Conservation (phyloP, 2,113 vertebrate species). For the Catagonus wagneri region DNA sequence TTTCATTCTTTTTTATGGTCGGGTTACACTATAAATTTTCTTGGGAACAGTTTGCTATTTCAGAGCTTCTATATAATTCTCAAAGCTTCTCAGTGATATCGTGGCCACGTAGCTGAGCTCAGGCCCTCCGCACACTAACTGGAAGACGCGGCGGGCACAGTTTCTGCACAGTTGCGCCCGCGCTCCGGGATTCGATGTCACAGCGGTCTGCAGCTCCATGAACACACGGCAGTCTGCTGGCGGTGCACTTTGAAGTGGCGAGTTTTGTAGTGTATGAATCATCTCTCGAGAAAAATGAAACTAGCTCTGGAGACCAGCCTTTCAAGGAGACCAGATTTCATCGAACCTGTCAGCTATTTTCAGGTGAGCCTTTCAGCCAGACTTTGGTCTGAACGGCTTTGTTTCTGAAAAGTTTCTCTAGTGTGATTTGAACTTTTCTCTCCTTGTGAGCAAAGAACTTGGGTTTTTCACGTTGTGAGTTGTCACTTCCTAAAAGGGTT, state of each 20-base stretch:
- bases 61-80: not conserved
- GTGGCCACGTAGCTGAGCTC: not conserved
- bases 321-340: not conserved
- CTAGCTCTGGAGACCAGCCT: not conserved
- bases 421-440: not conserved
- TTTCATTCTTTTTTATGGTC: not conserved
- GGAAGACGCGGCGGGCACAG: not conserved
- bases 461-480: not conserved
- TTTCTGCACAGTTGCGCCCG: too few relatives aligned
- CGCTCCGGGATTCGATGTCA: too few relatives aligned
- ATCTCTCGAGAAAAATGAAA: not conserved
- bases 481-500: fast-evolving
- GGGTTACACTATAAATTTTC: not conserved
- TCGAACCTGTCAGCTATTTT: too few relatives aligned
- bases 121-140: not conserved
- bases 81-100: not conserved
- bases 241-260: not conserved
- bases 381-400: not conserved
- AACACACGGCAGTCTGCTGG: not conserved
- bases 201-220: not conserved
- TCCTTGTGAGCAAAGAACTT: not conserved
- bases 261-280: not conserved
- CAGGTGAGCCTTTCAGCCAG: not conserved
- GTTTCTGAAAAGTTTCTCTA: not conserved
- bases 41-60: not conserved